Base-by-base conservation (phyloP, 2,797 vertebrate species). In the Chloroceryle amazona region DNA sequence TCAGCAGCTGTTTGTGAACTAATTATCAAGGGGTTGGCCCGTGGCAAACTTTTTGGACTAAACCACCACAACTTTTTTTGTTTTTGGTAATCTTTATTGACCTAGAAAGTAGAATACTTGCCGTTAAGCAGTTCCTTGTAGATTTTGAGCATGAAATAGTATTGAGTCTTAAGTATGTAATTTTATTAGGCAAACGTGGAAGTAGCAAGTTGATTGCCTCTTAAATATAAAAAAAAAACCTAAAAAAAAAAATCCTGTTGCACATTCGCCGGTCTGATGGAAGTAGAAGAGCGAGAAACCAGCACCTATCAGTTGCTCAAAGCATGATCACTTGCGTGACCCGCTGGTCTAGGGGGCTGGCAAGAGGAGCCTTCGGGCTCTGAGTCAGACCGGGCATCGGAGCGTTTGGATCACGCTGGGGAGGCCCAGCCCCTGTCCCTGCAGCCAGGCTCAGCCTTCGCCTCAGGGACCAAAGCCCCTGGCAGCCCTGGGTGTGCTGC, bases 111-210 rank as follows among this genome's bases (percentile, higher is more conserved):
- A 93, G 92, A 96, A 44, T 81, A 82, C 70, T 92, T 94, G 91
- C 90, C 25, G 35, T 93, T 81, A 84, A 86, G 61, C 80, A 96
- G 81, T 92, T 97, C 94, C 96, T 97, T 92, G 85, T 96, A 96
- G 84, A 95, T 96, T 94, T 95, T 92, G 54, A 96, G 93, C 86
- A 91, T 97, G 95, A 96, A 90, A 18, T 95, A 96, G 82, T 95
- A 92, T 91, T 92, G 83, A 96, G 75, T 83, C 96, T n/a, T 97
- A 85, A 95, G 94, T 96, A 93, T 94, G 60, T 93, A 93, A 95
- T 88, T 81, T 95, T 82, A 97, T 93, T 91, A 96, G 86, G 95
- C 94, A 94, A 90, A 94, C 20, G 3, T 71, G 44, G 96, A 84
- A 94, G 55, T 47, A 86, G 84, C 85, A 92, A 94, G 79, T 68